Conservation (phyloP, 2,888 invertebrate species). For the Trachelus stipa region DNA sequence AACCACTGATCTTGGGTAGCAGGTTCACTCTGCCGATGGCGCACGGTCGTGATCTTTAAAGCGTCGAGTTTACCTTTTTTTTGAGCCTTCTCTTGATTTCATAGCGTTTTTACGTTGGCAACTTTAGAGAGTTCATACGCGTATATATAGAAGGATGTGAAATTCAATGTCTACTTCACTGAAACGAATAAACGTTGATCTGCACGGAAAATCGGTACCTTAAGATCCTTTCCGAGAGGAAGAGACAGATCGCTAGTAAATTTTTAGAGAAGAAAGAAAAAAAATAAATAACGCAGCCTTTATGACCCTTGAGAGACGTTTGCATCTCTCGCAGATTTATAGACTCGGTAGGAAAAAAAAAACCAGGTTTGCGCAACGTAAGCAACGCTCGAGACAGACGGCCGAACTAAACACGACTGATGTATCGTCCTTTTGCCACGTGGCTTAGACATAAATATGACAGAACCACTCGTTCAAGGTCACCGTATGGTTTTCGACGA, state of each 20-base stretch:
- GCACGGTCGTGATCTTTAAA: neutral
- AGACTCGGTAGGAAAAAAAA: neutral
- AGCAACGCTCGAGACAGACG: neutral
- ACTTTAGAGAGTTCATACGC: neutral
- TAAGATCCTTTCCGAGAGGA: neutral
- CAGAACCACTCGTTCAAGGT: neutral
- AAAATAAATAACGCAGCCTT: neutral
- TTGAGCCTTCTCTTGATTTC: neutral
- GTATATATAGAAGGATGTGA: neutral
- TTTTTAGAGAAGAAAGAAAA: neutral
- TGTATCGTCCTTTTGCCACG: neutral
- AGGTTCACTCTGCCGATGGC: neutral
- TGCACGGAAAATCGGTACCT: neutral
- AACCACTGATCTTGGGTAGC: neutral
- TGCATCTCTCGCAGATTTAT: neutral
- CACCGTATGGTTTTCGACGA: neutral
- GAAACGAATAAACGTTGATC: neutral
- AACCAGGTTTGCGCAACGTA: neutral
- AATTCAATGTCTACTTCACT: neutral
- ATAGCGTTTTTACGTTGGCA: neutral
- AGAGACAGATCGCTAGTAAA: neutral
- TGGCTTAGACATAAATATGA: neutral
- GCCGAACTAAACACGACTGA: neutral
- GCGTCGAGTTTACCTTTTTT: neutral
- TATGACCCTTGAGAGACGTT: neutral